Base-by-base conservation (phyloP, 2,888 invertebrate genomes). In the Dugesia japonica region DNA sequence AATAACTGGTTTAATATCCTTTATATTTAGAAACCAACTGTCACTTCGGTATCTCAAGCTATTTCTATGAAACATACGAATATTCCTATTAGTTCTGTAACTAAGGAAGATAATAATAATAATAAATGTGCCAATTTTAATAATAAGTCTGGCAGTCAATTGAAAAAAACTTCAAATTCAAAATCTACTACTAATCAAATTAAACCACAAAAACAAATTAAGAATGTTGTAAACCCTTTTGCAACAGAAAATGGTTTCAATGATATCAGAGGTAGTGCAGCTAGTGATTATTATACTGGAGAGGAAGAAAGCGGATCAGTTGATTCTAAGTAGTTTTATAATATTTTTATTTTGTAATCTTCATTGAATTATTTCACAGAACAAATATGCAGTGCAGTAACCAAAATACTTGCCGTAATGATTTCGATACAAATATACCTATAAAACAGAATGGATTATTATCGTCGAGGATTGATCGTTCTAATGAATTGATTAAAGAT, bases 221-320 rank as follows among this genome's bases (percentile, higher is more conserved):
- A 56, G 17, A 56, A n/a, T n/a, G 17, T 7, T n/a, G n/a, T 23
- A 4, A 56, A 56, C 17, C 56, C 56, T 9, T 56, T 56, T 56
- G 4, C 20, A 20, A n/a, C 56, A 56, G 56, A 56, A 56, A 56
- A 56, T 23, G 56, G 56, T 13, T 9, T 13, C n/a, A 23, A 26
- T 27, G 76, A 31, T 71, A 71, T 76, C 4, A 56, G 76, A 76
- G 76, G 72, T 15, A 76, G 76, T 33, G 28, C 76, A 7, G 76
- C 76, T 23, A 76, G 76, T 73, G 76, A 71, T 26, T 76, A 76
- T 71, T 76, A 76, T 26, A 76, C 76, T 13, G 76, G 76, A 17
- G 76, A 76, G 26, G 76, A 76, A 31, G 76, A 76, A n/a, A 56
- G 56, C 17, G 56, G n/a, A 20, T 56, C 56, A 13, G 23, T 56